Conservation (phyloP, 2,797 vertebrate genomes). For the Nothura maculosa region DNA sequence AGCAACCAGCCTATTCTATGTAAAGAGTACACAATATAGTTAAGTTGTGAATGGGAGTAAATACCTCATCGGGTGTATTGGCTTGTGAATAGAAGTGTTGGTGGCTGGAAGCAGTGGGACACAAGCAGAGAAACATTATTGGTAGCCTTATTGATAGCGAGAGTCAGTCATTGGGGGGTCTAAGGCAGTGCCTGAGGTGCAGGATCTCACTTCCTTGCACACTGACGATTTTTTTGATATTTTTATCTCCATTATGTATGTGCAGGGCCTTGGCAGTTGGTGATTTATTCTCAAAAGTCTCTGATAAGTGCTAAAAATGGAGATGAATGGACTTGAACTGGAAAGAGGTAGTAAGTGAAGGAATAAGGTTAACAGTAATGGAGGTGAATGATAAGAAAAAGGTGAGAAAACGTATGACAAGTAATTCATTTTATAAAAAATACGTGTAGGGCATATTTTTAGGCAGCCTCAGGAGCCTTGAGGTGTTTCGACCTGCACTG, state of each 20-base stretch:
- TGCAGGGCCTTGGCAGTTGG: background rate
- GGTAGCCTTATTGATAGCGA: background rate
- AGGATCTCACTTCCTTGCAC: accelerated
- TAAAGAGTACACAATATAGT: background rate
- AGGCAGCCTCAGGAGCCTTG: background rate
- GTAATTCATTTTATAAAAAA: background rate
- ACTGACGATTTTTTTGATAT: background rate
- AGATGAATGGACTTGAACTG: background rate
- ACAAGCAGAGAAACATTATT: background rate
- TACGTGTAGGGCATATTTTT: too few species aligned
- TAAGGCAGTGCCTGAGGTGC: background rate
- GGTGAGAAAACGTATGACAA: background rate
- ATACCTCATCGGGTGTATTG: background rate
- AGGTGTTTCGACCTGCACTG: background rate
- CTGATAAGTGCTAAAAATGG: background rate
- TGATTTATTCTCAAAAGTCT: background rate
- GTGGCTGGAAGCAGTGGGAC: background rate
- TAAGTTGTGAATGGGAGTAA: background rate
- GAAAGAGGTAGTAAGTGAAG: background rate
- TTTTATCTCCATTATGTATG: background rate
- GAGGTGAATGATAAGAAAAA: background rate
- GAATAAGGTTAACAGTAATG: background rate
- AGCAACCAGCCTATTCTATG: background rate
- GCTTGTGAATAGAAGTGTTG: background rate
- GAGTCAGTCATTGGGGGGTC: background rate